Evolutionary conservation across 2,113 vertebrate species (phyloP), one percentile per base, ranked within the genome.

Genomic region (Psittacara wagleri): DNA sequence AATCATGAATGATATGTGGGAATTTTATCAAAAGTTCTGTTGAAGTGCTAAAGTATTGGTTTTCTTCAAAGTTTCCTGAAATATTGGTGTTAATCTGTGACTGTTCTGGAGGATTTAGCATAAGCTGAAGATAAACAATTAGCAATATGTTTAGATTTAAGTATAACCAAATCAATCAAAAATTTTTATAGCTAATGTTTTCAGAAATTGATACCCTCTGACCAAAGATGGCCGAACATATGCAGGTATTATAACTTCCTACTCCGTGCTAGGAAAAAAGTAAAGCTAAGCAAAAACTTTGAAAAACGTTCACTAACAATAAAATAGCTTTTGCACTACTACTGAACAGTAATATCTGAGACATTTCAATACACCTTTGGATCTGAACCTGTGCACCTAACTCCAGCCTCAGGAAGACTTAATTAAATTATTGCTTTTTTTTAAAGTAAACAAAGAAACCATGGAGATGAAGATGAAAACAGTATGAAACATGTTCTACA

Each of bases 221-320:
- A 48, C 5, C 85, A 84, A 75, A 73, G 1, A 16, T 76, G 20
- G 1, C 9, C 14, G 5, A 51, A 75, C 61, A 28, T 54, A 49
- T 23, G 70, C 57, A 25, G 27, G 3, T 29, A 46, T 80, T 59
- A 70, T 44, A n/a, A 41, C 17, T 54, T 78, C 63, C 41, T 27
- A 48, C 31, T 44, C 15, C 27, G 1, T 48, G 13, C 8, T 29
- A 69, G 11, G 4, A 66, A 73, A 81, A 87, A 92, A 57, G 0
- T 2, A 57, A 54, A 62, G 4, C 15, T 62, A 79, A 74, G 0
- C 13, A 54, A 86, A 81, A 0, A 6, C 39, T 6, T 14, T 1
- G 20, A 49, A 76, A 63, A 29, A 0, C 23, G 37, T 59, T 59
- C 39, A 19, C 5, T n/a, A 51, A 43, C 17, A 84, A 48, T 55